Evolutionary conservation across 2,797 vertebrate genomes (phyloP), one percentile per base, ranked within the genome.

Genomic region (Poecilia gillii): DNA sequence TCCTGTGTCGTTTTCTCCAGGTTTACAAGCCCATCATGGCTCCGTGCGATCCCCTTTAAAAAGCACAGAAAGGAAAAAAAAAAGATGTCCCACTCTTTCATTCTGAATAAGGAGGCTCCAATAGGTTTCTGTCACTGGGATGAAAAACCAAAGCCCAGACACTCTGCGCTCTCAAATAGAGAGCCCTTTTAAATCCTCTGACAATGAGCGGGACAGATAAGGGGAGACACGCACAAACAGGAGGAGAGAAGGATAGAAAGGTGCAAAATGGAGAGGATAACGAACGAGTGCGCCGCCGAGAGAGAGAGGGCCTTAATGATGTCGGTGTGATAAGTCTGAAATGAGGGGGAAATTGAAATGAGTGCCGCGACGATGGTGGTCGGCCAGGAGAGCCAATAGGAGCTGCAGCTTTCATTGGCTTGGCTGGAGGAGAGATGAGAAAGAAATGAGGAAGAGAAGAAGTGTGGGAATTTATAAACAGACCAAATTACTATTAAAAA

Each of bases 321-420:
- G 88, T 91, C 89, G 84, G 89, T 83, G 90, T 90, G 91, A 94
- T 92, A 94, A 92, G 91, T 87, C 90, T 85, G 77, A 90, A 93
- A 90, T 73, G 90, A 91, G 90, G 88, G 90, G 90, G 91, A 93
- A 91, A 94, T 92, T 93, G 90, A 92, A 93, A 94, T 92, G 91
- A 90, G 90, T 84, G 88, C 86, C 51, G 84, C 90, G 55, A 46
- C 43, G 73, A 82, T 14, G 84, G 86, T 85, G 89, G 88, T 87
- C 85, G 83, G 80, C 71, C 16, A 73, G 82, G 78, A 87, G 88
- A 86, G 77, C 78, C 89, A 87, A 88, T 73, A 53, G 79, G 57
- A 76, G 81, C 79, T 14, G 78, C 86, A 86, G 75, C 84, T 86
- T 87, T 90, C 90, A 85, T 81, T 84, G 73, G 3, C 80, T 82